These are phyloP conservation scores for Pandemis cinnamomeana DNA, from an alignment of 2,888 invertebrate genomes.

Conservation along the genomic window DNA sequence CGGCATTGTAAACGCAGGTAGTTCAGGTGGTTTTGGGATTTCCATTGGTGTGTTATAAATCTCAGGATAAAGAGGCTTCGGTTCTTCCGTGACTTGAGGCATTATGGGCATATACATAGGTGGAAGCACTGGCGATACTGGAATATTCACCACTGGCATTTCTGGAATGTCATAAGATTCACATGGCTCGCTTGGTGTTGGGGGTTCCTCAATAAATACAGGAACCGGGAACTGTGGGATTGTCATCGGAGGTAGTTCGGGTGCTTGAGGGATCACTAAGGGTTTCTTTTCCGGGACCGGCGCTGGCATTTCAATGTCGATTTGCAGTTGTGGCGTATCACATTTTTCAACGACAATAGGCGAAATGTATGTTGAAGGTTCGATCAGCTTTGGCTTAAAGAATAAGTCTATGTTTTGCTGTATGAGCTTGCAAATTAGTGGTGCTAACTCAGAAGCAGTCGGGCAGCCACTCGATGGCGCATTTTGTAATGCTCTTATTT, in stretches of 20 bases:
- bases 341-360: constrained; percentile 28
- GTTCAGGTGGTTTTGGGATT: constrained; percentile 44
- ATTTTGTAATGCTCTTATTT: not conserved
- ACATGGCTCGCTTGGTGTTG: constrained; percentile 13
- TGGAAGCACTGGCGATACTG: constrained; percentile 22
- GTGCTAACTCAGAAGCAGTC: constrained; percentile 25
- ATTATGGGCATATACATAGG: not conserved
- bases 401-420: constrained; percentile 15
- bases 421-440: constrained; percentile 35
- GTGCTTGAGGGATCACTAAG: constrained; percentile 43
- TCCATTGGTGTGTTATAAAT: constrained; percentile 22
- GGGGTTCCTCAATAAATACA: constrained; percentile 23
- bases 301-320: constrained; percentile 34
- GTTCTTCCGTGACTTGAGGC: constrained; percentile 8
- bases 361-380: constrained; percentile 25
- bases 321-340: constrained; percentile 24
- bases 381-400: constrained; percentile 27
- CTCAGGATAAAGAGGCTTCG: not conserved
- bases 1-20: constrained; percentile 40
- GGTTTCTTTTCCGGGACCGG: constrained; percentile 34
- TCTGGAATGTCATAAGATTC: constrained; percentile 12
- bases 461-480: constrained; percentile 25
- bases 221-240: constrained; percentile 39
- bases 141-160: constrained; percentile 20
- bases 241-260: constrained; percentile 38